These are phyloP conservation scores for Caligus rogercresseyi DNA, from an alignment of 1,140 invertebrate species.

Conservation along the genomic window DNA sequence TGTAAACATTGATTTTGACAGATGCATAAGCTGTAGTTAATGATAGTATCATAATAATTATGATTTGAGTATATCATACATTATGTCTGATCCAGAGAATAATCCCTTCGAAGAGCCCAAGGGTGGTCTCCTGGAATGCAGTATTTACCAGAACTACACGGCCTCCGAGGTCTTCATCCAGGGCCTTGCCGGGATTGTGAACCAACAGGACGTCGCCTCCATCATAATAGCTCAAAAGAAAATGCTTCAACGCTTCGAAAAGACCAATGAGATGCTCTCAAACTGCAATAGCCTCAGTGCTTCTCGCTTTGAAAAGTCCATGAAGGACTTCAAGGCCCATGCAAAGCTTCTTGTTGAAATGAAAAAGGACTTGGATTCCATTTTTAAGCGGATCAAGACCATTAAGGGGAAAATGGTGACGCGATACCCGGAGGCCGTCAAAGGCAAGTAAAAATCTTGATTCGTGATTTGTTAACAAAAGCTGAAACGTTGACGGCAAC, in stretches of 20 bases:
- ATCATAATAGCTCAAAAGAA: slow-evolving; percentile 80
- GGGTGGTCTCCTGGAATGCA: slow-evolving; percentile 13
- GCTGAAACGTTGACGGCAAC: too few relatives aligned
- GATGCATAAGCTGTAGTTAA: too few relatives aligned
- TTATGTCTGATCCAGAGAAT: too few relatives aligned
- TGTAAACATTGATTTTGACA: too few relatives aligned
- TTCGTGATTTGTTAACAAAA: too few relatives aligned
- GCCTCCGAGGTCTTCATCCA: slow-evolving; percentile 77
- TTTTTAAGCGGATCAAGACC: slow-evolving; percentile 40
- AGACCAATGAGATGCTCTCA: slow-evolving; percentile 90
- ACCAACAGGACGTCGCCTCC: slow-evolving; percentile 70
- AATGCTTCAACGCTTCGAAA: slow-evolving; percentile 86
- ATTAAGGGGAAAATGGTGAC: slow-evolving; percentile 61
- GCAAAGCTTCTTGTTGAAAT: slow-evolving; percentile 51
- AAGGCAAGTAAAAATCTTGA: slow-evolving; percentile 30
- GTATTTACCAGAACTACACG: slow-evolving; percentile 58
- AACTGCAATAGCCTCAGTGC: slow-evolving; percentile 79
- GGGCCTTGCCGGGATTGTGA: slow-evolving; percentile 67
- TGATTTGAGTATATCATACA: too few relatives aligned
- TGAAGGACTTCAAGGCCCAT: slow-evolving; percentile 70
- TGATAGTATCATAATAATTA: too few relatives aligned
- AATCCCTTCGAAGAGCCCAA: not conserved
- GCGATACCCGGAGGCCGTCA: slow-evolving; percentile 70
- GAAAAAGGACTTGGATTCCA: slow-evolving; percentile 41
- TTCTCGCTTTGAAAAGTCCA: slow-evolving; percentile 54